Evolutionary conservation across 64 coral and sea anemone species (phyloP).

Genomic region (Acropora tenuis): DNA sequence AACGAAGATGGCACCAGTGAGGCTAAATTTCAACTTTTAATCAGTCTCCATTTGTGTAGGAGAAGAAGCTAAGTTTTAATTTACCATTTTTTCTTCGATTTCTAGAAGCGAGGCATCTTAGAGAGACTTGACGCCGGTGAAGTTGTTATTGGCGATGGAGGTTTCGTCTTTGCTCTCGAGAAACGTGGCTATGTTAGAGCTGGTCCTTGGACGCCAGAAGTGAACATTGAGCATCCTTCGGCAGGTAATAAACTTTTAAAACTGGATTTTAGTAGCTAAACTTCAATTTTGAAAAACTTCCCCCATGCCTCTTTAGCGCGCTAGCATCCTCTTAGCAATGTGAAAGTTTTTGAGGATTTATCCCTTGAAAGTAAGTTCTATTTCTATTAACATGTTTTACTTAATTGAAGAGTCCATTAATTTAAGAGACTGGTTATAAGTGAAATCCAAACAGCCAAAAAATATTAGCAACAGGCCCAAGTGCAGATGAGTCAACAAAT

Average conservation of each 20-base stretch:
- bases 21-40: background rate
- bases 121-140: constrained; percentile 64
- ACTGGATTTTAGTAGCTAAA: background rate
- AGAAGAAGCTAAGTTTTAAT: background rate
- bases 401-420: too few relatives aligned
- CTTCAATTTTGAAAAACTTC: background rate
- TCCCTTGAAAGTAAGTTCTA: too few relatives aligned
- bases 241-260: constrained; percentile 33
- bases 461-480: too few relatives aligned
- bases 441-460: too few relatives aligned
- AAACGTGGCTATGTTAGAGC: constrained; percentile 70
- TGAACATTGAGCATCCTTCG: constrained; percentile 39
- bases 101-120: constrained; percentile 58
- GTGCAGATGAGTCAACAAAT: too few relatives aligned
- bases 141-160: constrained; percentile 67
- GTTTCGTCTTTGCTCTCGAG: constrained; percentile 66
- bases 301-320: too few relatives aligned
- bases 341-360: too few relatives aligned
- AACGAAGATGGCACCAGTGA: constrained; percentile 31
- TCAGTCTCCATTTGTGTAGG: background rate
- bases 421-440: too few relatives aligned
- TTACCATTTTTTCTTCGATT: background rate
- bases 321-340: too few relatives aligned
- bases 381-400: too few relatives aligned
- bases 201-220: constrained; percentile 69